Evolutionary conservation across 2,888 invertebrate genomes (phyloP).

Genomic region (Drosophila niveifrons): DNA sequence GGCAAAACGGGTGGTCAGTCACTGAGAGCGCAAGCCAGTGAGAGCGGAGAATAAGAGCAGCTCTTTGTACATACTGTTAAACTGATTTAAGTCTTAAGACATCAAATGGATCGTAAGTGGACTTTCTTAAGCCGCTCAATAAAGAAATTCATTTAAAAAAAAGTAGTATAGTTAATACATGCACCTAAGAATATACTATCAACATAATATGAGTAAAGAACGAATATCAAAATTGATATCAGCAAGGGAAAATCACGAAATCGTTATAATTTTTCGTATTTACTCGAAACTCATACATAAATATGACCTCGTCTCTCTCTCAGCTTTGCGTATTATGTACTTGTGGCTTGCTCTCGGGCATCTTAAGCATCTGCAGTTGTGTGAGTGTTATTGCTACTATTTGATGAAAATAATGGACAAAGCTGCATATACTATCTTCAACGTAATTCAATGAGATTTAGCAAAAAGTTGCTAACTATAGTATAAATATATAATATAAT

Average conservation of each 20-base stretch:
- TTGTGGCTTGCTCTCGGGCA: background rate
- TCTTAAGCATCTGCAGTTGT: constrained; percentile 8
- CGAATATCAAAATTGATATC: constrained; percentile 38
- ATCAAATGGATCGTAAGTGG: constrained; percentile 18
- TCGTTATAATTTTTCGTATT: constrained; percentile 11
- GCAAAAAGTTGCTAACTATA: background rate
- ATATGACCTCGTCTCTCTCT: background rate
- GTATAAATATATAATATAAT: too few relatives aligned
- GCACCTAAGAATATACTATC: background rate
- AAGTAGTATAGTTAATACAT: background rate
- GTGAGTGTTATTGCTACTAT: background rate
- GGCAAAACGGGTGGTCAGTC: constrained; percentile 7
- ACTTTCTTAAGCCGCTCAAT: constrained; percentile 10
- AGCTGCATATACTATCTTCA: background rate
- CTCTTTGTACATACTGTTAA: constrained; percentile 5
- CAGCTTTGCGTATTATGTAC: background rate
- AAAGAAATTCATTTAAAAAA: background rate
- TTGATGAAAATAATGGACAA: background rate
- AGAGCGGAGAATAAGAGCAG: background rate
- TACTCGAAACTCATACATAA: constrained; percentile 9
- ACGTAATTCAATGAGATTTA: constrained; percentile 1
- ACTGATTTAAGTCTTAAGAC: constrained; percentile 11
- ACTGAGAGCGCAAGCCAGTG: constrained; percentile 12
- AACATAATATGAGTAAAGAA: constrained; percentile 14
- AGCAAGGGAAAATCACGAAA: constrained; percentile 37